Evolutionary conservation across 2,888 invertebrate genomes (phyloP), one percentile per base, ranked within the genome.

Genomic region (Drosophila bunnanda): DNA sequence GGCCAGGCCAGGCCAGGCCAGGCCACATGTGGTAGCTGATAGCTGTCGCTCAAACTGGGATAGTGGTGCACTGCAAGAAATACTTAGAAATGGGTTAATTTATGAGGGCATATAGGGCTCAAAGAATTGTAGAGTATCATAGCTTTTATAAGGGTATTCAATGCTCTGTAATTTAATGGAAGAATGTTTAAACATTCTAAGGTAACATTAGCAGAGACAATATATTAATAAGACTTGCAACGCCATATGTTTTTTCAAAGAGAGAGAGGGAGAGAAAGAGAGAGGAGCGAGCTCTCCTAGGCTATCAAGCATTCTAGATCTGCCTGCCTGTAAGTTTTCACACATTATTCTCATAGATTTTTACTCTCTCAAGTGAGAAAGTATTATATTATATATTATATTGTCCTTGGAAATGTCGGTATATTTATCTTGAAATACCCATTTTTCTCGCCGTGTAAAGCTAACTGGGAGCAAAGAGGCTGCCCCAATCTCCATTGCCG

Each of bases 1-100:
- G 39, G 62, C 20, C 20, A 17, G 48, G 32, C 17, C 67, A n/a
- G n/a, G 30, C 38, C 25, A 56, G 32, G 61, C 39, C 65, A 50
- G 62, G 77, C 74, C 82, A 77, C 82, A 85, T 82, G 85, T 82
- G 82, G 78, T 71, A 61, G 74, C 72, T 71, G 56, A 69, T 65
- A 65, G 30, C 69, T 83, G 80, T 88, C 88, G 78, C 78, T 86
- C 88, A 82, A 79, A 77, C 78, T 75, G 79, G 64, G 28, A 22
- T 52, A 56, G 44, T 22, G 39, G 20, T 36, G 34, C 52, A 72
- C 64, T 28, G 9, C 5, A 4, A 48, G 12, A 52, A 64, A 50
- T 2, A 13, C 9, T 15, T 15, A 0, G 13, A 20, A 32, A 32
- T 32, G 20, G 0, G 1, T 13, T 0, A 13, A 2, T 5, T 15